Evolutionary conservation across 1,140 invertebrate genomes (phyloP).

Genomic region (Aphaenogaster floridana): DNA sequence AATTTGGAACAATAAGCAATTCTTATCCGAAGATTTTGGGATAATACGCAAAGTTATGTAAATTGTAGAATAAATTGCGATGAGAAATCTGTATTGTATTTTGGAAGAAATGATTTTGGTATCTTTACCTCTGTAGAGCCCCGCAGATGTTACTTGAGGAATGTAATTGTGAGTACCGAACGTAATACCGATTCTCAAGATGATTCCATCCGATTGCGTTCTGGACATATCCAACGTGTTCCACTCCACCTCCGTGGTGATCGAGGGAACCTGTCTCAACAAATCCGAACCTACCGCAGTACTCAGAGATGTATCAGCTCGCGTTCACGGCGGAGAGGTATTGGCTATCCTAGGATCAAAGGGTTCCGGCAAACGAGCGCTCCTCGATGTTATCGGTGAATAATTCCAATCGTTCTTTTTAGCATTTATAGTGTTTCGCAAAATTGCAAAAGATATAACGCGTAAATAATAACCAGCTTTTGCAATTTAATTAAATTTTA

Average conservation of each 20-base stretch:
- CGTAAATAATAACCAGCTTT: neutral
- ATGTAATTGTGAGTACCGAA: slow-evolving; percentile 35
- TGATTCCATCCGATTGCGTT: slow-evolving; percentile 94
- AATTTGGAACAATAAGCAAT: neutral
- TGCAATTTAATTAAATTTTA: slow-evolving; percentile 20
- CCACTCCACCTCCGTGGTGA: slow-evolving; percentile 89
- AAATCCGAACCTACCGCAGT: slow-evolving; percentile 88
- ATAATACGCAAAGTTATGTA: neutral
- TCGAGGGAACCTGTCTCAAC: slow-evolving; percentile 81
- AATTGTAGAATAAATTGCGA: slow-evolving; percentile 6
- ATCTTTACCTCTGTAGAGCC: neutral
- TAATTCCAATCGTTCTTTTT: slow-evolving; percentile 16
- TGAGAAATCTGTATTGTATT: neutral
- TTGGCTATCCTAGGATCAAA: slow-evolving; percentile 97
- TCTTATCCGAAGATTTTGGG: neutral
- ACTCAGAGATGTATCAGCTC: slow-evolving; percentile 96
- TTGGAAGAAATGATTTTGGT: neutral
- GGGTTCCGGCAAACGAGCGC: slow-evolving; percentile 96
- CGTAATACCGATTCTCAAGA: slow-evolving; percentile 80
- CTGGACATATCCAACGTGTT: slow-evolving; percentile 96
- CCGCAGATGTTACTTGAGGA: neutral
- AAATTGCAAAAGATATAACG: neutral
- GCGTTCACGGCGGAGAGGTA: slow-evolving; percentile 96
- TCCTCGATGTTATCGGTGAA: slow-evolving; percentile 94
- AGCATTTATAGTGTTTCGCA: neutral